Base-by-base conservation (phyloP, 2,113 vertebrate species). In the Colistium nudipinnis region DNA sequence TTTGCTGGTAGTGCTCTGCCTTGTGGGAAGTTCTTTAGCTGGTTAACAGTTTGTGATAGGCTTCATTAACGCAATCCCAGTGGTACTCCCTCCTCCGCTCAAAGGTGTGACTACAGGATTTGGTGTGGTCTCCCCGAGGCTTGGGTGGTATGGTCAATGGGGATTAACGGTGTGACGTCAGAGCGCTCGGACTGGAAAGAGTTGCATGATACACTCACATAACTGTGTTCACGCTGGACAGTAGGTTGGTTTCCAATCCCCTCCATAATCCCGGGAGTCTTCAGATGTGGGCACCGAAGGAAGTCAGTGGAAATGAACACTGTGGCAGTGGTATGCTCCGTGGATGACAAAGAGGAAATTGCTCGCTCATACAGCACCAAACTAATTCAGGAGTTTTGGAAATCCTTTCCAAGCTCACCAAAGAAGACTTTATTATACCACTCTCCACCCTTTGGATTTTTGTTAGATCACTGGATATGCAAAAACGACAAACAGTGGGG, bases 331-430 rank as follows among this genome's bases (percentile, higher is more conserved):
- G 74, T 57, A 74, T 59, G 61, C 49, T 80, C 69, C 62, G 61
- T 74, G 86, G 80, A 85, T 80, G 89, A 79, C 73, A 55, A 68
- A 63, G 77, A 81, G 87, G 80, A 88, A 90, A 91, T 82, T 82
- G 74, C 77, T 56, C 54, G 77, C 82, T 90, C 82, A 67, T 68
- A 76, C 56, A 70, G 80, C 51, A 78, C 59, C 67, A 55, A 63
- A 66, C 72, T 36, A 70, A 81, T 77, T 79, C 76, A 47, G 41
- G 51, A 9, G 68, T 54, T 80, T 84, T 83, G 35, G 52, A 78
- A 82, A 71, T 62, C 30, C 39, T 74, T 22, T 76, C 78, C 80
- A 73, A 61, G 38, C 74, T 84, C 20, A 19, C 77, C 70, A 75
- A 74, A 74, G 51, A 76, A 41, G 45, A 59, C 48, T 77, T 78